Evolutionary conservation across 1,140 invertebrate species (phyloP).

Genomic region (Diprion similis): DNA sequence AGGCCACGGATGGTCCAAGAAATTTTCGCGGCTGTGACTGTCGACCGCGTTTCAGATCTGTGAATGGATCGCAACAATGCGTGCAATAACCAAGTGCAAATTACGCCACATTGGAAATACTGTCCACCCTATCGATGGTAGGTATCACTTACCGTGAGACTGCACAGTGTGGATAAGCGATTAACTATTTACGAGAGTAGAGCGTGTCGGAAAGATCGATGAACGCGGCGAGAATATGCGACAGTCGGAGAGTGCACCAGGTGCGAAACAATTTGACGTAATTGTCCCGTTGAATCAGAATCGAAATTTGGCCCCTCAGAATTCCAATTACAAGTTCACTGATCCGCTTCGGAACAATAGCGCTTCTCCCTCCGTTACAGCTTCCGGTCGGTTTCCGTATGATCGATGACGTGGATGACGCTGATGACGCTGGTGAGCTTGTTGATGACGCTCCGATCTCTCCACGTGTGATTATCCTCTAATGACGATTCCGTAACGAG

Average conservation of each 20-base stretch:
- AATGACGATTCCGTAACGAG: background rate
- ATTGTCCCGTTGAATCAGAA: slow-evolving; percentile 3
- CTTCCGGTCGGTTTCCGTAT: background rate
- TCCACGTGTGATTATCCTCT: background rate
- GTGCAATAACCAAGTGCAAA: no score
- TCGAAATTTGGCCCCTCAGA: slow-evolving; percentile 4
- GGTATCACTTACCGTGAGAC: background rate
- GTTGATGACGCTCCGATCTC: background rate
- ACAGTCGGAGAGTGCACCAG: background rate
- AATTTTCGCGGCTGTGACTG: no score
- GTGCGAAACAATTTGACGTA: slow-evolving; percentile 7
- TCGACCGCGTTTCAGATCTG: no score
- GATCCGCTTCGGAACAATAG: background rate
- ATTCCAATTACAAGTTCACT: slow-evolving; percentile 6
- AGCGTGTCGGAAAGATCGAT: background rate
- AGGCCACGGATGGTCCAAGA: no score
- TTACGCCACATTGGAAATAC: no score
- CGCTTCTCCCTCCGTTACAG: background rate
- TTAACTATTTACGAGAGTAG: background rate
- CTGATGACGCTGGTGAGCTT: background rate
- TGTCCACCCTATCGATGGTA: slow-evolving; percentile 1
- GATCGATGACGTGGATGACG: background rate
- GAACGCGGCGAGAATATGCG: background rate
- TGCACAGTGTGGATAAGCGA: background rate
- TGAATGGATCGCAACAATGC: no score